Evolutionary conservation across 1,140 invertebrate genomes (phyloP), one percentile per base, ranked within the genome.

Genomic region (Physella acuta): DNA sequence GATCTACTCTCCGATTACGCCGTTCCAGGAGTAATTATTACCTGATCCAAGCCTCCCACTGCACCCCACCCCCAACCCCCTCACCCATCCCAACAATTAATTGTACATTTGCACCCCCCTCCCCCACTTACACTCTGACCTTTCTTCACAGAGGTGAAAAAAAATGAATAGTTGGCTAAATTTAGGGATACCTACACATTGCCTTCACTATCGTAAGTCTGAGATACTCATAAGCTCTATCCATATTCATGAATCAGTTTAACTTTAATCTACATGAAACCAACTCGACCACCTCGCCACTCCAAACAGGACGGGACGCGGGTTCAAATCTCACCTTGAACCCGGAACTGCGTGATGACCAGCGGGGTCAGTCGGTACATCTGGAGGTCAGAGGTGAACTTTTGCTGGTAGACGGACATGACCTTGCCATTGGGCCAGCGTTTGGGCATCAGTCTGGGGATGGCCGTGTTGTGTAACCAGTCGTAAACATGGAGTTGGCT

Each of bases 331-430:
- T 60, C 33, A 60, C 58, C 5, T 33, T 60, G 2, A 11, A 65
- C 62, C 49, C 62, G 2, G 3, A 30, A 33, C n/a, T 65, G 62
- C 26, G 28, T 52, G 30, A 65, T 2, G 52, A 26, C 52, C 16
- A 65, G n/a, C 4, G 44, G 62, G 2, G 62, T 65, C 4, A 65
- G 30, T 52, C 62, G 4, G 62, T 65, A 65, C 39, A 31, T 31
- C 4, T 31, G 31, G 24, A 52, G 62, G n/a, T 65, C 62, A 30
- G 62, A 65, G 30, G 62, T 34, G 31, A 52, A 65, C 26, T 34
- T 65, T 34, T 65, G 62, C 0, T 52, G 14, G 49, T 65, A 65
- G 4, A 65, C 62, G 17, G 24, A 52, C 62, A 65, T 65, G 5
- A 65, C 28, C 26, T 52, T 3, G 20, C 36, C 2, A 34, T 65